These are phyloP conservation scores for Anarhynchus alexandrinus DNA, from an alignment of 2,113 vertebrate genomes.

Conservation along the genomic window DNA sequence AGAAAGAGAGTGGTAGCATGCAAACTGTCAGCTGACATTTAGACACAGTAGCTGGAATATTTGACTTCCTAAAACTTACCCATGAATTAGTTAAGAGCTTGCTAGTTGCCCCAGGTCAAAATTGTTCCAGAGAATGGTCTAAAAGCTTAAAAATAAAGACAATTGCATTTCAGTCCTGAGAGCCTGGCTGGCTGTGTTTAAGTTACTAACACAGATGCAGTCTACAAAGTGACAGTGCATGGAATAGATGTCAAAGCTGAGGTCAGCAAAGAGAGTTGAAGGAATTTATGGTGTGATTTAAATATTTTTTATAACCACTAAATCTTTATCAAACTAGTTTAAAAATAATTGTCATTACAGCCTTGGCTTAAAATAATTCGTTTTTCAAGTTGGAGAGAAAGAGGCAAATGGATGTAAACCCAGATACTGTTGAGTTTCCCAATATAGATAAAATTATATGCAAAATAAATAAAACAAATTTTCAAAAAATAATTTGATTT, in stretches of 20 bases:
- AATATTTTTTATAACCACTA: background rate
- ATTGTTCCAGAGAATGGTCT: background rate
- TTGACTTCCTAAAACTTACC: background rate
- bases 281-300: background rate
- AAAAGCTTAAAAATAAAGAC: background rate
- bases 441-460: background rate
- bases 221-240: background rate
- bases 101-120: background rate
- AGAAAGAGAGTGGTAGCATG: background rate
- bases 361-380: background rate
- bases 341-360: background rate
- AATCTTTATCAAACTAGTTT: background rate
- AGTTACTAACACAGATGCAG: background rate
- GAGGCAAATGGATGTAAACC: background rate
- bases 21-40: background rate
- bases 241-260: background rate
- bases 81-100: background rate
- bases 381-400: background rate
- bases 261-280: background rate
- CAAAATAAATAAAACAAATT: background rate
- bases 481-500: background rate
- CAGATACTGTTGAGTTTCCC: background rate
- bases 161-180: background rate
- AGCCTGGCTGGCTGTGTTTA: background rate
- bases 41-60: background rate